These are phyloP conservation scores for Diarsia brunnea DNA, from an alignment of 2,888 invertebrate species.

Conservation along the genomic window DNA sequence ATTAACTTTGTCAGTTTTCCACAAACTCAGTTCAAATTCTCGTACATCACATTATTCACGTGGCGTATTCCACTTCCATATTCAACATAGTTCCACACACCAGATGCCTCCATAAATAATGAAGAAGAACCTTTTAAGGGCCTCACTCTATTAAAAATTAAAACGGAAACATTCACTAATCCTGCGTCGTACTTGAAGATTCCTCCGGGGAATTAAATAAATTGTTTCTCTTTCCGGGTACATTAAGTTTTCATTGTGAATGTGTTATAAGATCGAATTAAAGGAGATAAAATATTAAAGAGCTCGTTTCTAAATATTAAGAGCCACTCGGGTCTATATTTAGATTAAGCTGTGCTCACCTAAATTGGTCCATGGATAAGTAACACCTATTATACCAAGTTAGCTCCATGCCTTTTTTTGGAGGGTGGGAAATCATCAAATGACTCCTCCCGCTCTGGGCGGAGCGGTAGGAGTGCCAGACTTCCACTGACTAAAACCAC, in stretches of 20 bases:
- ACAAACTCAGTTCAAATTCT: background rate
- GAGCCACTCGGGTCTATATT: too few relatives aligned
- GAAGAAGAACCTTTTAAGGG: conserved; percentile 57
- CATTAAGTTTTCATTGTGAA: conserved; percentile 23
- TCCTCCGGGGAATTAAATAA: conserved; percentile 43
- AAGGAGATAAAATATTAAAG: background rate
- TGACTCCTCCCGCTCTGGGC: too few relatives aligned
- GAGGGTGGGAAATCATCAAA: too few relatives aligned
- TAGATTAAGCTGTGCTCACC: too few relatives aligned
- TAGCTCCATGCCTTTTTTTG: too few relatives aligned
- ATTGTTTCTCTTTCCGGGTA: conserved; percentile 18
- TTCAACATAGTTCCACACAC: conserved; percentile 29
- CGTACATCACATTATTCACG: background rate
- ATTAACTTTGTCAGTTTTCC: background rate
- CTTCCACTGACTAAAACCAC: too few relatives aligned
- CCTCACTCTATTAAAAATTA: conserved; percentile 56
- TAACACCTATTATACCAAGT: too few relatives aligned
- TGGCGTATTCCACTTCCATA: background rate
- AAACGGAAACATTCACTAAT: conserved; percentile 56
- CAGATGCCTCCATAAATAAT: conserved; percentile 51
- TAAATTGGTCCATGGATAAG: too few relatives aligned
- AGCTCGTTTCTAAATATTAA: too few relatives aligned
- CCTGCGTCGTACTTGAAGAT: conserved; percentile 14
- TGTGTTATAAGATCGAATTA: background rate
- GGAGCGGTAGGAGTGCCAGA: too few relatives aligned